Evolutionary conservation across 2,113 vertebrate species (phyloP), one percentile per base, ranked within the genome.

Genomic region (Chlamydotis undulata): DNA sequence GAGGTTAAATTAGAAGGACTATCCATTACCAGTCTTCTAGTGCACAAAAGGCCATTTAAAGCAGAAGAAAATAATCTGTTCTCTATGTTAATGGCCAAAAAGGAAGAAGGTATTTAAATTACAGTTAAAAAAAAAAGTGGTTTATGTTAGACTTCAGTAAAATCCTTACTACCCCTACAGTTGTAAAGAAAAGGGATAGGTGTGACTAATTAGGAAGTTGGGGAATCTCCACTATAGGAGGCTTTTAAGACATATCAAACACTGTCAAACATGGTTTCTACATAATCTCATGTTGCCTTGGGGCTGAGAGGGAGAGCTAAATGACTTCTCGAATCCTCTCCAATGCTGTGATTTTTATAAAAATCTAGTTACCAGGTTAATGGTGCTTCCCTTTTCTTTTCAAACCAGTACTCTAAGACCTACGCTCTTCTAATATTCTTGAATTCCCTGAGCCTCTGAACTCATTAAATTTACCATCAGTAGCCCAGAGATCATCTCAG

Each of bases 401-500:
- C 91, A 96, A 91, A 85, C 70, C 75, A 60, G 43, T 68, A 61
- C 71, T 90, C 80, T 43, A 89, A 95, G 77, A 92, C 73, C 89
- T 82, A 83, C 1, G 1, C 21, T 87, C 14, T 64, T 82, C 47
- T 80, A 96, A 83, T 71, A 83, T 39, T 92, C 49, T 78, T 53
- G 29, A 94, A 97, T 65, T 97, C 96, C 93, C 96, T 0, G 9
- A 91, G 81, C 93, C 95, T 83, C 95, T 0, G 2, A 50, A 94
- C 81, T 97, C 94, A 97, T 96, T 97, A 97, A 89, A 95, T 91
- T 87, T 96, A 73, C 69, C 49, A 68, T 68, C 81, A 89, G 43
- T 84, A 95, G 87, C 83, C 89, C 89, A 94, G 89, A 94, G 83
- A 89, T 73, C 43, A 87, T 60, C 83, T 89, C 49, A 45, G 91